phyloP scores from a whole-genome alignment of 2,113 vertebrate species.

The Machaerirhynchus nigripectus region DNA sequence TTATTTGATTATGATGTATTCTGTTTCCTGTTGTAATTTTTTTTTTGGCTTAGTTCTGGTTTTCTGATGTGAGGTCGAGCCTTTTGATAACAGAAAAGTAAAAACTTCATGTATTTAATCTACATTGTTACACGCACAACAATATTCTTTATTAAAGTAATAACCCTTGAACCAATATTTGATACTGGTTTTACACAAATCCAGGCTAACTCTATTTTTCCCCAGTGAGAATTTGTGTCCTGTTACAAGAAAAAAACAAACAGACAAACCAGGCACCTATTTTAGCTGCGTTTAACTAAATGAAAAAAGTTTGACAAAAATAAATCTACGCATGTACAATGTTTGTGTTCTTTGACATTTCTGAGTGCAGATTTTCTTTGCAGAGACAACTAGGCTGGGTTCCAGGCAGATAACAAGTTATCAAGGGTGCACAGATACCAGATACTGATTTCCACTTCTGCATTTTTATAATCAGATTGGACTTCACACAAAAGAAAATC shows the following conservation, averaged over 20 bases:
- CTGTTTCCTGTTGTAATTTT: slow-evolving; percentile 4
- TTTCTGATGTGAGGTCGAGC: not conserved
- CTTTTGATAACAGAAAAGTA: not conserved
- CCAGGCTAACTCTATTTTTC: not conserved
- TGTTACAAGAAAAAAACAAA: not conserved
- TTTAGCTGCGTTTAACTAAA: not conserved
- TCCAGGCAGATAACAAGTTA: slow-evolving; percentile 55
- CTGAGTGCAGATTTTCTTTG: slow-evolving; percentile 11
- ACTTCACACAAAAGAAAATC: slow-evolving; percentile 51
- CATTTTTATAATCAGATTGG: slow-evolving; percentile 61
- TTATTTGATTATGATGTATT: not conserved
- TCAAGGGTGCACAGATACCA: slow-evolving; percentile 25
- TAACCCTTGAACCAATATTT: not conserved
- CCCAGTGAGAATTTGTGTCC: not conserved
- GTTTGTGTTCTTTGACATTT: slow-evolving; percentile 34
- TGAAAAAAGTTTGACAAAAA: slow-evolving; percentile 22
- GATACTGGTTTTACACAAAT: not conserved
- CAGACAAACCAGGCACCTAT: not conserved
- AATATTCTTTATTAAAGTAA: not conserved
- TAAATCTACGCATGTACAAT: not conserved
- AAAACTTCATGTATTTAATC: not conserved
- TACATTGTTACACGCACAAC: not conserved
- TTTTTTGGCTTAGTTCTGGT: not conserved
- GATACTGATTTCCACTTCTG: slow-evolving; percentile 48
- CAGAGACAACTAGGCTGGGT: slow-evolving; percentile 34